Conservation (phyloP, 64 coral and sea anemone genomes). For the Dendronephthya gigantea region DNA sequence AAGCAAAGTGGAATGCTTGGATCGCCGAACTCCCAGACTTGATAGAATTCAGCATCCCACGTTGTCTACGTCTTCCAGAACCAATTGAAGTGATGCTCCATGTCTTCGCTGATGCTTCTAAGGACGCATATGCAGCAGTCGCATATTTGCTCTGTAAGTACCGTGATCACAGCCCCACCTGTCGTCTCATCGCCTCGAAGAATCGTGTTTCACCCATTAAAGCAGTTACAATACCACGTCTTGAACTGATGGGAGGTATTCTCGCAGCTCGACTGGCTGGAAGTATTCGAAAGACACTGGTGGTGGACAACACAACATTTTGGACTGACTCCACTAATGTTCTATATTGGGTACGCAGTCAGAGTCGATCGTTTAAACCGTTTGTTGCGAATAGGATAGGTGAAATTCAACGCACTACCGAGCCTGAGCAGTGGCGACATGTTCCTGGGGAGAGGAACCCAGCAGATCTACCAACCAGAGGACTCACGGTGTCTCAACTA, state of each 20-base stretch:
- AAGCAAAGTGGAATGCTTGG: no score
- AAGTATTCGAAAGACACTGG: background rate
- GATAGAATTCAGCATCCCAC: no score
- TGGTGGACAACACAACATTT: background rate
- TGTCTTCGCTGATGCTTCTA: conserved; percentile 15
- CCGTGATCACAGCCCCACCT: background rate
- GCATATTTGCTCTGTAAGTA: conserved; percentile 16
- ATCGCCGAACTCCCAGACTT: no score
- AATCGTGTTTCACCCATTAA: conserved; percentile 19
- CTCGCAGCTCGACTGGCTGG: conserved; percentile 21
- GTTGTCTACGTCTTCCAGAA: no score
- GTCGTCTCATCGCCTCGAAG: conserved; percentile 24
- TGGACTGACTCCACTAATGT: conserved; percentile 49
- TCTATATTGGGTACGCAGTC: conserved; percentile 35
- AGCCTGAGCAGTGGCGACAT: conserved; percentile 30
- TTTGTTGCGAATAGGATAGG: conserved; percentile 24
- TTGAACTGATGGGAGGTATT: conserved; percentile 39
- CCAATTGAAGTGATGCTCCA: background rate
- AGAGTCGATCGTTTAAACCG: background rate
- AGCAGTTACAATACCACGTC: conserved; percentile 7
- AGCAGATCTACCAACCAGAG: conserved; percentile 29
- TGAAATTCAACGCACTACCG: conserved; percentile 13
- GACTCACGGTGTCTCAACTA: no score
- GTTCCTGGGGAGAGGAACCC: conserved; percentile 19
- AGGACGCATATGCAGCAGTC: conserved; percentile 27